Evolutionary conservation across 2,888 invertebrate species (phyloP), one percentile per base, ranked within the genome.

Genomic region (Lottia gigantea): DNA sequence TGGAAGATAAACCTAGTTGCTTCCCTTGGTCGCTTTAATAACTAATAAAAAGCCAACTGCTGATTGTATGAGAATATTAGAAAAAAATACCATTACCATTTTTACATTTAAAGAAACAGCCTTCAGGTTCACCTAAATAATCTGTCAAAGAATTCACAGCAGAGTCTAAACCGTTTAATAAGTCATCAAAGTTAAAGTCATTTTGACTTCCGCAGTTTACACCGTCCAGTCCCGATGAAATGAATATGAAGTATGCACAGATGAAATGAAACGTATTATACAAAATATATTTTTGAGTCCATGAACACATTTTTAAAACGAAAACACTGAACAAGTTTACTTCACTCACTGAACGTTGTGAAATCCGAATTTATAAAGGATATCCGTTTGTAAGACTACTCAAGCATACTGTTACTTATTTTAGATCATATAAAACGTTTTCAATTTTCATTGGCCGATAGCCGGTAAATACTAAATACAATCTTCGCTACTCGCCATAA

Each of bases 91-190:
- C 40, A 40, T 63, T 69, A 74, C 74, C 74, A 31, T 74, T 67
- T 63, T 63, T 46, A 47, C 74, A 74, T 49, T 46, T 68, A 49
- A 61, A 71, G 23, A 40, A 46, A 26, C 74, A 74, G 0, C 62
- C 68, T 11, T 61, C 71, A 26, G 62, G 67, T 16, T 65, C 71
- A 6, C 64, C 67, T 15, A 71, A 49, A 16, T 46, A 67, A 26
- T 61, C 65, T 23, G 47, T 45, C 11, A 68, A 16, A 45, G 46
- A 46, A 62, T 62, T 62, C 19, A 62, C 63, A n/a, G 46, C 62
- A 26, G 63, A 46, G 45, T 63, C 62, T 15, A 68, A 16, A 19
- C 45, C 25, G 23, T 19, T 19, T 12, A 68, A 46, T 19, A 68
- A 63, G 62, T 62, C 45, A 25, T 55, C 67, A 55, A 67, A 62